Percentiles rank a stretch among this genome's conserved stretches.
Conservation (phyloP, 2,113 vertebrate species). For the Phoxinus phoxinus region DNA sequence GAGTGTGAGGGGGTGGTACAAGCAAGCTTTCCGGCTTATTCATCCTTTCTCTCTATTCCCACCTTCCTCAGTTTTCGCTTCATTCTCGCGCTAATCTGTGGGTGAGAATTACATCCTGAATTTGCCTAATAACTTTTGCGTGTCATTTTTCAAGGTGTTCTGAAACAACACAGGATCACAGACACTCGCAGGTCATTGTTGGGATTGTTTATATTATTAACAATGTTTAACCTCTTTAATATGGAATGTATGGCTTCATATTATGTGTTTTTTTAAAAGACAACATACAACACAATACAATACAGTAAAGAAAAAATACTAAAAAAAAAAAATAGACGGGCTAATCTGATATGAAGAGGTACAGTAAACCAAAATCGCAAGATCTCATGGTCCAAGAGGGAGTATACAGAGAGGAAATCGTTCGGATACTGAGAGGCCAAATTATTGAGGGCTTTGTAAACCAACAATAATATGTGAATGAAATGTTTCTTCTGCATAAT, state of each 20-base stretch:
- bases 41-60: constrained; percentile 47
- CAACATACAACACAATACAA: not conserved
- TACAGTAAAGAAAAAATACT: not conserved
- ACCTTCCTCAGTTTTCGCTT: constrained; percentile 25
- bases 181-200: not conserved
- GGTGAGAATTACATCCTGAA: constrained; percentile 38
- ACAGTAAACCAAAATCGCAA: not conserved
- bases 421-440: not conserved
- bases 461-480: not conserved
- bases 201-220: not conserved
- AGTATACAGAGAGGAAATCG: not conserved
- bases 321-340: not conserved
- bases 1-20: constrained; percentile 33
- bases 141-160: not conserved
- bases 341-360: not conserved
- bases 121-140: constrained; percentile 1
- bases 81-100: constrained; percentile 24
- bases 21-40: constrained; percentile 31
- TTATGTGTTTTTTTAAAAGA: not conserved
- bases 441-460: not conserved
- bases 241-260: not conserved
- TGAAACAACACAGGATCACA: not conserved
- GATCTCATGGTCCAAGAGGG: not conserved
- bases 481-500: not conserved
- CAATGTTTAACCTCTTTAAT: not conserved